Percentiles rank a stretch among this genome's conserved stretches.
phyloP scores from a whole-genome alignment of 2,113 vertebrate species.

The Embiotoca jacksoni region DNA sequence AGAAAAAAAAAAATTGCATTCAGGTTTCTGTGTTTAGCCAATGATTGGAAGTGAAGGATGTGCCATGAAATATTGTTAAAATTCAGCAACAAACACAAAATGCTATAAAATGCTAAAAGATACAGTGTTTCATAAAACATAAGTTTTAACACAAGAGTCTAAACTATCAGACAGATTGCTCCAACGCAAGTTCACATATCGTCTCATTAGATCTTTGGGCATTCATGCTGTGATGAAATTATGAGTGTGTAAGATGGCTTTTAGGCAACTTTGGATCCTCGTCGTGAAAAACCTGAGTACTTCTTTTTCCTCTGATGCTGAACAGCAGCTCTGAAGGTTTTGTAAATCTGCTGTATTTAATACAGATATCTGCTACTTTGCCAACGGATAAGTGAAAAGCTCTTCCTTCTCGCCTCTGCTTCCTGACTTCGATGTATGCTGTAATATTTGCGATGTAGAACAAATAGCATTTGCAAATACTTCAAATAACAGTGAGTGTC shows the following conservation, averaged over 20 bases:
- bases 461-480: constrained; percentile 40
- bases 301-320: constrained; percentile 36
- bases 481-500: constrained; percentile 16
- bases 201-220: constrained; percentile 14
- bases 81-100: constrained; percentile 39
- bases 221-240: constrained; percentile 5
- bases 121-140: constrained; percentile 71
- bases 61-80: constrained; percentile 49
- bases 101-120: constrained; percentile 38
- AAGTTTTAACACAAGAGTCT: constrained; percentile 30
- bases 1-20: too few species aligned
- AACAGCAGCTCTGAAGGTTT: constrained; percentile 17
- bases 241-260: constrained; percentile 9
- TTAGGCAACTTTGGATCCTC: constrained; percentile 46
- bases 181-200: constrained; percentile 51
- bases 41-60: constrained; percentile 54
- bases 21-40: constrained; percentile 32
- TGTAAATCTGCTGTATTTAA: constrained; percentile 30
- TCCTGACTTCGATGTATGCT: neutral
- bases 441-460: constrained; percentile 5
- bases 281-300: constrained; percentile 72
- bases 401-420: constrained; percentile 2
- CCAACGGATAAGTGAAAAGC: constrained; percentile 9
- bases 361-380: constrained; percentile 30
- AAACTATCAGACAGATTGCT: constrained; percentile 20